Percentiles rank a stretch among this genome's conserved stretches.
phyloP scores from a whole-genome alignment of 1,140 invertebrate species.

The Aporrectodea caliginosa region DNA sequence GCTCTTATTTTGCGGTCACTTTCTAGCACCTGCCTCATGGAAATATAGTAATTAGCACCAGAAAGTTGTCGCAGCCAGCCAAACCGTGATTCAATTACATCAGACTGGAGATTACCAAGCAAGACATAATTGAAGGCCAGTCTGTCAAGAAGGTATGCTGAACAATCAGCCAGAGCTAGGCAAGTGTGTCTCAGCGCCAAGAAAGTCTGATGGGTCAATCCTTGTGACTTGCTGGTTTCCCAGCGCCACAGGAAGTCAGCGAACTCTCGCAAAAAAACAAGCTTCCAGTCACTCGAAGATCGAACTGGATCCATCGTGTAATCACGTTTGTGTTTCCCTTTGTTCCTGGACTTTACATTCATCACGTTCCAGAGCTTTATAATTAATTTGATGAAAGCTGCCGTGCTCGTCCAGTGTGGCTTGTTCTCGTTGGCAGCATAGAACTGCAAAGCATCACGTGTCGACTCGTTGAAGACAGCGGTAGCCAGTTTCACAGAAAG shows the following conservation, averaged over 20 bases:
- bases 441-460: background rate
- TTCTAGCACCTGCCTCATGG: background rate
- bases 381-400: background rate
- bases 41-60: constrained; percentile 2
- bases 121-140: background rate
- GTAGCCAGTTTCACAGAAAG: constrained; percentile 1
- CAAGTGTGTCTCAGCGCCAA: constrained; percentile 7
- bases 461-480: background rate
- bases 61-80: constrained; percentile 5
- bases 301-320: background rate
- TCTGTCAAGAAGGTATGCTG: background rate
- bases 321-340: background rate
- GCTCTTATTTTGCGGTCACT: background rate
- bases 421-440: background rate
- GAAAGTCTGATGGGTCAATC: background rate
- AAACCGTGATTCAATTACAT: constrained; percentile 9
- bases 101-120: constrained; percentile 3
- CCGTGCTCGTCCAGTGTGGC: background rate
- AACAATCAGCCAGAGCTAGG: background rate
- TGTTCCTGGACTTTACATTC: background rate
- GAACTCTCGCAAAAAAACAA: background rate
- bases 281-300: constrained; percentile 7
- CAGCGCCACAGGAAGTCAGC: background rate
- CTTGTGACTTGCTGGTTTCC: background rate
- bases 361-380: constrained; percentile 8